phyloP scores from a whole-genome alignment of 1,140 invertebrate species.

The Sinonovacula constricta region DNA sequence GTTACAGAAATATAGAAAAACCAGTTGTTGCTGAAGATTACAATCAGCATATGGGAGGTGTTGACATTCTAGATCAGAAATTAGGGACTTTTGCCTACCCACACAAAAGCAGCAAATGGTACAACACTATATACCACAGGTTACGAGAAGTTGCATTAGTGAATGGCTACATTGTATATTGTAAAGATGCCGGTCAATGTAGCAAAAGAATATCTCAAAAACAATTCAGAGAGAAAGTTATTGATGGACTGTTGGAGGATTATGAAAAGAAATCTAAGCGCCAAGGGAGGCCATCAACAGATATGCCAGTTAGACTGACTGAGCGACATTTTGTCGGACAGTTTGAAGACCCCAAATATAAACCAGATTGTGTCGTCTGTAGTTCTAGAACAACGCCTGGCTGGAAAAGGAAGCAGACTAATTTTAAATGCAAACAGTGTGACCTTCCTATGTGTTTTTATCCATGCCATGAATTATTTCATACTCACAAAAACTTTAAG shows the following conservation, averaged over 20 bases:
- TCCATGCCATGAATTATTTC: too few species aligned
- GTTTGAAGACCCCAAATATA: conserved; percentile 1
- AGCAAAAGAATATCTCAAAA: background rate
- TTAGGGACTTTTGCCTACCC: too few species aligned
- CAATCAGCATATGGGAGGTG: too few species aligned
- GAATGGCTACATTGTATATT: too few species aligned
- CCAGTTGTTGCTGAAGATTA: conserved; percentile 30
- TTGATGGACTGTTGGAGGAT: background rate
- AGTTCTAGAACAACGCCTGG: conserved; percentile 7
- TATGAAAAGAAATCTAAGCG: conserved; percentile 3
- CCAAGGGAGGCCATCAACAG: conserved; percentile 8
- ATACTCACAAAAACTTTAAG: conserved; percentile 6
- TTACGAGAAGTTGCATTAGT: too few species aligned
- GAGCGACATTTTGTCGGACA: conserved; percentile 14
- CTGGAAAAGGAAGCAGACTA: too few species aligned
- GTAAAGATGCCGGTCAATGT: too few species aligned
- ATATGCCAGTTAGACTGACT: conserved; percentile 1
- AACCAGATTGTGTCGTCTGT: conserved; percentile 12
- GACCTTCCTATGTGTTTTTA: conserved; percentile 6
- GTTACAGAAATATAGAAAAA: conserved; percentile 21
- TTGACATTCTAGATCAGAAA: too few species aligned
- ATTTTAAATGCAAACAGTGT: conserved; percentile 25
- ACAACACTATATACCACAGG: conserved; percentile 19
- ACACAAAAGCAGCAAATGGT: conserved; percentile 27
- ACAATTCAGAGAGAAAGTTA: conserved; percentile 6